Conservation (phyloP, 2,888 invertebrate species). For the Spilosoma lubricipeda region DNA sequence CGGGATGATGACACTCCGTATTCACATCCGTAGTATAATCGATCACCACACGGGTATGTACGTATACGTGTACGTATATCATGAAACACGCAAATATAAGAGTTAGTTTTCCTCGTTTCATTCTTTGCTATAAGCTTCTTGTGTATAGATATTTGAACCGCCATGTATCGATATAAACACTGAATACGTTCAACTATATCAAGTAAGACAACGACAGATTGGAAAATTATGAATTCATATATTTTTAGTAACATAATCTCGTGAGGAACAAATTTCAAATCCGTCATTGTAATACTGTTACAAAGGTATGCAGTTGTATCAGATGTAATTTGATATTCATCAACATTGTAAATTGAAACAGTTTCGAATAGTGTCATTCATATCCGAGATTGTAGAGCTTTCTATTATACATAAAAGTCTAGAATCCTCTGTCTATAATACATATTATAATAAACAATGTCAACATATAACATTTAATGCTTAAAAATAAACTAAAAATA, state of each 20-base stretch:
- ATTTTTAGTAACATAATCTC: background rate
- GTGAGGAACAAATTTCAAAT: background rate
- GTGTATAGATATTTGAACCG: background rate
- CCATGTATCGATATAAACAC: background rate
- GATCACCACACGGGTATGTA: no score
- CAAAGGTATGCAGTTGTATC: background rate
- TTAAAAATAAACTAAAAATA: background rate
- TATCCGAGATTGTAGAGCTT: background rate
- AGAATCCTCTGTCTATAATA: background rate
- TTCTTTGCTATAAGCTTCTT: background rate
- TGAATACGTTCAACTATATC: slow-evolving; percentile 16
- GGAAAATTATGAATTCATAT: background rate
- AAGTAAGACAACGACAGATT: background rate
- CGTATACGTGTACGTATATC: background rate
- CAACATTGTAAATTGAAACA: background rate
- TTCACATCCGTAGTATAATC: no score
- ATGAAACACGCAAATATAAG: background rate
- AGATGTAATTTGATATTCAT: slow-evolving; percentile 27
- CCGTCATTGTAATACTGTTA: background rate
- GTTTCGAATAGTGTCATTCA: background rate
- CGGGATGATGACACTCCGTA: no score
- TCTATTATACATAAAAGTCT: no score
- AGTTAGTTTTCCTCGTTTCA: background rate
- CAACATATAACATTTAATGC: no score
- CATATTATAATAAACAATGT: background rate